Percentiles rank a stretch among this genome's conserved stretches.
phyloP scores from a whole-genome alignment of 2,797 vertebrate species.

The Avahi laniger region DNA sequence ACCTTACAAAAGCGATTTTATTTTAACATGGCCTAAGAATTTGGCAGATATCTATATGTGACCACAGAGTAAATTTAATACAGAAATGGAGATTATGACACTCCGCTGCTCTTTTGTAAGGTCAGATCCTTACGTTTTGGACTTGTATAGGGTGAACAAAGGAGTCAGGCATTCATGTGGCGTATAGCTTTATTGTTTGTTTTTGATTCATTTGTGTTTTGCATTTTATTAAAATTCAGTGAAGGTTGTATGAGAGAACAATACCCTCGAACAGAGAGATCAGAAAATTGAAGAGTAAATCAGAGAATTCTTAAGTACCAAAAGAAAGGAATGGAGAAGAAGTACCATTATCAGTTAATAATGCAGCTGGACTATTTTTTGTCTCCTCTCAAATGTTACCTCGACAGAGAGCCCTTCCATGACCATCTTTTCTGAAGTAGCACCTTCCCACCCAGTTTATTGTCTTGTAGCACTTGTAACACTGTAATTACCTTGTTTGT shows the following conservation, averaged over 20 bases:
- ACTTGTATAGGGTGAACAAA: neutral
- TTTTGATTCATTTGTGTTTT: neutral
- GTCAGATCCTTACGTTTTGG: neutral
- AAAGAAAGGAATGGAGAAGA: neutral
- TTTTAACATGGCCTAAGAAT: neutral
- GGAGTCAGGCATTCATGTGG: neutral
- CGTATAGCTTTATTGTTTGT: neutral
- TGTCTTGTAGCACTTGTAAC: neutral
- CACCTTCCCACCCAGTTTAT: neutral
- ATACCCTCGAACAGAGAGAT: neutral
- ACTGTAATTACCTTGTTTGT: neutral
- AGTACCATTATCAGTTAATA: neutral
- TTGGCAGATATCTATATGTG: neutral
- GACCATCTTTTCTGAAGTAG: neutral
- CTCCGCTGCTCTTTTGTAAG: neutral
- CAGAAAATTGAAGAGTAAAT: neutral
- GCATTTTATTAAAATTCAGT: slow-evolving; percentile 14
- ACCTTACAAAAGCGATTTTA: neutral
- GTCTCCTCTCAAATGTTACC: neutral
- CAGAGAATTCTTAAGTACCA: neutral
- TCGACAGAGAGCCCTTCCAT: neutral
- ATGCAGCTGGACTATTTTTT: neutral
- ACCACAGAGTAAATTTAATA: neutral
- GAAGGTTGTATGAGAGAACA: neutral
- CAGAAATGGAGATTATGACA: neutral